Base-by-base conservation (phyloP, 2,888 invertebrate species). In the Tryphoninae sp. region DNA sequence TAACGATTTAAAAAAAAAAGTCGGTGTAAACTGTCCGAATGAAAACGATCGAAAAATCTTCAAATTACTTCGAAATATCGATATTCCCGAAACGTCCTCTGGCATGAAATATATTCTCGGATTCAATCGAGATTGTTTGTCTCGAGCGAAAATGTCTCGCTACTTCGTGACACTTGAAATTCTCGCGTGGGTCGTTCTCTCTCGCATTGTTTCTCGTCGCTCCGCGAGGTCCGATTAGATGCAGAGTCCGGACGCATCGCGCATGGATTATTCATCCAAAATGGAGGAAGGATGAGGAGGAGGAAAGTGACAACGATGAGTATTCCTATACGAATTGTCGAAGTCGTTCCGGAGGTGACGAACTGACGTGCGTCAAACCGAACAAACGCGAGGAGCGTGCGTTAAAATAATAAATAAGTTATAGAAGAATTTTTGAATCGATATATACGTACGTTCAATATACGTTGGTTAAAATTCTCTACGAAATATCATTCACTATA, bases 211-310 rank as follows among this genome's bases (percentile, higher is more conserved):
- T 83, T 84, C 76, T n/a, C 55, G 71, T 33, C 69, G 64, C 55
- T 75, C 64, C 65, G 61, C 22, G 26, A 19, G 40, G 42, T 69
- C 23, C 55, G 69, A 45, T 81, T 73, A 62, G 33, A 68, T 65
- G 64, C 77, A 40, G 40, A 78, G 81, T 67, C 68, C 68, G 62
- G 59, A 75, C 71, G 78, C 65, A 67, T 82, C 78, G 84, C 87
- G 84, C 87, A 90, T 89, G 88, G 89, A 90, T 90, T 90, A 90
- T 90, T 89, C 89, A 90, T 89, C 84, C 16, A 49, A 45, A 45
- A 13, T 53, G 61, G 69, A 33, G 61, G 67, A 49, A 26, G 19
- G 26, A 40, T 53, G 61, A 45, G 58, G 49, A 33, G 33, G 33
- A 3, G 33, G 33, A 33, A 7, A 51, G 65, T 61, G 61, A 45